Conservation (phyloP, 2,797 vertebrate genomes). For the Coilia nasus region DNA sequence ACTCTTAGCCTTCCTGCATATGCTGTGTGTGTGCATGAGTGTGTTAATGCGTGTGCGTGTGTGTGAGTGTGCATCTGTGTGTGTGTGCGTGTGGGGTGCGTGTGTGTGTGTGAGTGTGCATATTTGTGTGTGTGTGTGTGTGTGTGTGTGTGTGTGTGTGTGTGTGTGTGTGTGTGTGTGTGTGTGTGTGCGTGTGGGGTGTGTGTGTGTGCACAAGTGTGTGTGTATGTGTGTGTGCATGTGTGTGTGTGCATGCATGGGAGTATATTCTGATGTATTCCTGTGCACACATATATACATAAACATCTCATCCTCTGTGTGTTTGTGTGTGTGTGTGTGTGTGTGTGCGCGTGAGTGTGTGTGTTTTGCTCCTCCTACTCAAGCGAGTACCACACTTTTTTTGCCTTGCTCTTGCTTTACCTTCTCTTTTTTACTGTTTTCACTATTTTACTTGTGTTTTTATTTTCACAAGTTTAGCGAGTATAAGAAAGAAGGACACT, state of each 20-base stretch:
- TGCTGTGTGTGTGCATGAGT: background rate
- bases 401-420: no score
- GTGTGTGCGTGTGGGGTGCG: background rate
- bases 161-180: background rate
- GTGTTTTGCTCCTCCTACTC: background rate
- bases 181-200: background rate
- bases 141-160: background rate
- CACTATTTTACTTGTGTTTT: no score
- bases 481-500: no score
- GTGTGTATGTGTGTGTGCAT: background rate
- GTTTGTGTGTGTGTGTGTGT: slow-evolving; percentile 8
- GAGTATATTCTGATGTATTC: no score
- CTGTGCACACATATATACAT: no score
- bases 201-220: background rate
- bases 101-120: background rate
- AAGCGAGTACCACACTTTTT: no score
- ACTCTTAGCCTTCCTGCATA: no score
- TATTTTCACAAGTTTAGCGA: no score
- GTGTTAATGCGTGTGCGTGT: background rate
- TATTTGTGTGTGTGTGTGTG: background rate
- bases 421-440: no score
- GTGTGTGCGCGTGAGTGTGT: slow-evolving; percentile 35
- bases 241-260: slow-evolving; percentile 36
- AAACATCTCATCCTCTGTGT: background rate
- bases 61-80: background rate